Percentiles rank a stretch among this genome's conserved stretches.
Conservation (phyloP, 2,113 vertebrate species). For the Aleadryas rufinucha region DNA sequence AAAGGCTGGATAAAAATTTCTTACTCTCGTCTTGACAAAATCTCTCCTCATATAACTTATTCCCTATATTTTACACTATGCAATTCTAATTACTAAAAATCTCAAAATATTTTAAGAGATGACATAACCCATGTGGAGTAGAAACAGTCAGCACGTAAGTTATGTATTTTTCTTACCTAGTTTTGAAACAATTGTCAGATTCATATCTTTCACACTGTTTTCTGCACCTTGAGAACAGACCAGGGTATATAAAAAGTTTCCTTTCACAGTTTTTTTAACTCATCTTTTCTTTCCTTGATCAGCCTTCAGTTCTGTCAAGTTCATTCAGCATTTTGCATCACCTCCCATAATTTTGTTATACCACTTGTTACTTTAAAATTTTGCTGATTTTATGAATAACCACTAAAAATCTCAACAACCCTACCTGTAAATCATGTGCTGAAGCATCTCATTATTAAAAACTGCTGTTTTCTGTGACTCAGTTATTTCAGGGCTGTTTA, state of each 20-base stretch:
- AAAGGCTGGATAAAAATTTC: not conserved
- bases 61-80: not conserved
- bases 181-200: not conserved
- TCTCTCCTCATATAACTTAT: not conserved
- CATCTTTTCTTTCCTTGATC: not conserved
- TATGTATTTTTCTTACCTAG: not conserved
- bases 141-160: not conserved
- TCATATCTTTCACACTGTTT: not conserved
- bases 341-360: not conserved
- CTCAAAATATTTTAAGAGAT: not conserved
- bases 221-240: not conserved
- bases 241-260: not conserved
- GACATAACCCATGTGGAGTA: not conserved
- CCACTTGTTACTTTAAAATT: not conserved
- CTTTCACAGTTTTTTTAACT: not conserved
- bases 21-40: not conserved
- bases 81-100: not conserved
- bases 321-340: not conserved
- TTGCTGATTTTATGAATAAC: conserved; percentile 1
- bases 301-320: not conserved
- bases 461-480: not conserved
- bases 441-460: not conserved
- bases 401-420: not conserved
- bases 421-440: not conserved
- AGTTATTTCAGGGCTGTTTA: not conserved